Base-by-base conservation (phyloP, 2,113 vertebrate genomes). In the Ciconia boyciana region DNA sequence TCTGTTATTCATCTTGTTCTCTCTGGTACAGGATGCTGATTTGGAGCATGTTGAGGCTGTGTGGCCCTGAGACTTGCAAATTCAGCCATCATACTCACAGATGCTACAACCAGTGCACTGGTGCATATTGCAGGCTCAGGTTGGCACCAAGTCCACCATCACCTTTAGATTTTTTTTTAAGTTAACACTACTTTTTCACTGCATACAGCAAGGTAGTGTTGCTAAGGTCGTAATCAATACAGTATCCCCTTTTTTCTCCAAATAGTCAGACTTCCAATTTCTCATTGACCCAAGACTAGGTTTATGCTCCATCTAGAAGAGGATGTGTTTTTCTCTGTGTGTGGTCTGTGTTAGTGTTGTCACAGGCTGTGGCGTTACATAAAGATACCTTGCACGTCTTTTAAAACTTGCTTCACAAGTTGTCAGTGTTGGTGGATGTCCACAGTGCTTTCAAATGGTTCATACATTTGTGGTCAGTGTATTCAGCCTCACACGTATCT, bases 391-490 rank as follows among this genome's bases (percentile, higher is more conserved):
- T 74, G 64, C 70, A 39, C 66, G 17, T 82, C 62, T 70, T 80
- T 61, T 55, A 71, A 68, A 83, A 88, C 87, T 91, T 5, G 82
- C 88, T 92, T 97, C 78, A 25, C 94, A 85, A 62, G 84, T 83
- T 88, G 87, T 91, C 70, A 26, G 52, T 72, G 92, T 82, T 89
- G 75, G 81, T 95, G 81, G 78, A 88, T 64, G 75, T 90, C 94
- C 94, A 29, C 84, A 70, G 78, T 20, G 46, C 91, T 78, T 91
- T 87, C 93, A 46, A 36, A 31, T 34, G 78, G 65, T 76, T 87
- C 93, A 46, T 52, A 54, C 77, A 1, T 95, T 74, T 54, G 24
- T 20, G 66, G 41, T 83, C 0, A 5, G 43, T 41, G 46, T 4
- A 4, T 64, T 83, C 75, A 41, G 93, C 88, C 84, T 89, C 17